These are phyloP conservation scores for Nymphalis io DNA, from an alignment of 1,140 invertebrate species.

Conservation along the genomic window DNA sequence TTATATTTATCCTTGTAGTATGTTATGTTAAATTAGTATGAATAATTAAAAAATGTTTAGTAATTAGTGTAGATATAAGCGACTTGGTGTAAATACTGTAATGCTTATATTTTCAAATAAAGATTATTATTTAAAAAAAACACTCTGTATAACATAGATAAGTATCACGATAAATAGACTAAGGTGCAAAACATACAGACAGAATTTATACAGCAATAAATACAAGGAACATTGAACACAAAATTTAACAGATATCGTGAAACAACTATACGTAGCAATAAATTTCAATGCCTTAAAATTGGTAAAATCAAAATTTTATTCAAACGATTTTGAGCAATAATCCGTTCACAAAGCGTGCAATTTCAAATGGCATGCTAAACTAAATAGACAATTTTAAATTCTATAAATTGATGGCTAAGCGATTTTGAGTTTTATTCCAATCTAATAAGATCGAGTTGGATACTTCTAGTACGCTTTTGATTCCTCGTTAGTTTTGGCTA, in stretches of 20 bases:
- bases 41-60: too few species aligned
- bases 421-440: background rate
- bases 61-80: too few species aligned
- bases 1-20: too few species aligned
- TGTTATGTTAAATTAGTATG: too few species aligned
- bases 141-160: background rate
- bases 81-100: too few species aligned
- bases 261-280: background rate
- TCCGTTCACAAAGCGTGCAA: background rate
- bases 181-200: constrained; percentile 1
- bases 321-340: background rate
- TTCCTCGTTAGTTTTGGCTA: background rate
- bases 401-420: background rate
- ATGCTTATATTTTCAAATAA: too few species aligned
- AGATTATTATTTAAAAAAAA: background rate
- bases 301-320: background rate
- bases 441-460: background rate
- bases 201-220: background rate
- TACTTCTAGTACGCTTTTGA: background rate
- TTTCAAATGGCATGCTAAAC: background rate
- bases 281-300: constrained; percentile 4
- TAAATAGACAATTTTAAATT: background rate
- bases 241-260: background rate
- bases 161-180: background rate
- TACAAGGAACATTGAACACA: background rate